phyloP scores from a whole-genome alignment of 1,140 invertebrate species.

The Oedothorax gibbosus region DNA sequence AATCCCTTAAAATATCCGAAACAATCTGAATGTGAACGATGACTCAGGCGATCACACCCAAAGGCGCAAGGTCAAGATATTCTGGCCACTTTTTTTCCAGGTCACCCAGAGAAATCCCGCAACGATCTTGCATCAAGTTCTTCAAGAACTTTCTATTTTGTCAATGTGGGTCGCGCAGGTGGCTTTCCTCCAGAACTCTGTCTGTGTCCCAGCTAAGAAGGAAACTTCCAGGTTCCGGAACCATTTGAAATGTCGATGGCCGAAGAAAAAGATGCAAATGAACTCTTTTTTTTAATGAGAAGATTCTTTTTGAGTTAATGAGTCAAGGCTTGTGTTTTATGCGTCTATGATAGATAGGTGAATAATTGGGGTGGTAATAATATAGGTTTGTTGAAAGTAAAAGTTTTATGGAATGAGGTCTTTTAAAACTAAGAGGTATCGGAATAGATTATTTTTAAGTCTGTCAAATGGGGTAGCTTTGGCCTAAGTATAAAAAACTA shows the following conservation, averaged over 20 bases:
- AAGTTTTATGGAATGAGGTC: too few relatives aligned
- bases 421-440: too few relatives aligned
- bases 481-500: too few relatives aligned
- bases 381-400: too few relatives aligned
- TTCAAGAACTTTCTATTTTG: constrained; percentile 2
- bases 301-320: too few relatives aligned
- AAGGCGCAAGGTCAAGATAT: constrained; percentile 30
- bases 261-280: background rate
- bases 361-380: too few relatives aligned
- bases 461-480: too few relatives aligned
- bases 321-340: too few relatives aligned
- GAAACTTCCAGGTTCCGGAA: background rate
- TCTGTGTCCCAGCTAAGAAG: background rate
- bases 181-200: background rate
- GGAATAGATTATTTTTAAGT: too few relatives aligned
- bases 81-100: constrained; percentile 19
- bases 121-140: background rate
- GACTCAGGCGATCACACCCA: constrained; percentile 23
- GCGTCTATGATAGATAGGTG: too few relatives aligned
- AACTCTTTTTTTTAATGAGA: too few relatives aligned
- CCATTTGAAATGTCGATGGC: background rate
- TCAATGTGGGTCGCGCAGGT: constrained; percentile 29
- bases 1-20: too few relatives aligned
- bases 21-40: background rate
- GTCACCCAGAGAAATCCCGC: background rate